Base-by-base conservation (phyloP, 2,113 vertebrate genomes). In the Agelaius tricolor region DNA sequence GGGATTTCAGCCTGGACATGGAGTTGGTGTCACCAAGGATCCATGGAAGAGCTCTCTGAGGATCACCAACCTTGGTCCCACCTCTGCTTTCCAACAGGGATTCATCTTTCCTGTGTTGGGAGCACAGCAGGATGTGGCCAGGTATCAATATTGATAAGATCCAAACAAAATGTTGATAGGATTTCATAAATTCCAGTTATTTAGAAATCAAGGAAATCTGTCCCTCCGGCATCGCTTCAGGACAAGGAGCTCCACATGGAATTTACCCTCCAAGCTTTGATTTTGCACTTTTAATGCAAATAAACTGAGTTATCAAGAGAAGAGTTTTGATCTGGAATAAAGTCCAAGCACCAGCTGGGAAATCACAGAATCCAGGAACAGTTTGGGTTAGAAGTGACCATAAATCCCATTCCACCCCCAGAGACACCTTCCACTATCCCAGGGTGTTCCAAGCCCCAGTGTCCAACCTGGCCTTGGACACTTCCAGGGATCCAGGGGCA, bases 151-250 rank as follows among this genome's bases (percentile, higher is more conserved):
- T 1, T 10, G 35, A 0, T 11, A 37, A 51, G 49, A 35, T 9
- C 15, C 84, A 76, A 43, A 79, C 5, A 9, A 49, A 66, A 33
- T 33, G 23, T 4, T 27, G 24, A 0, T 24, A 54, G 47, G 51
- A 13, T 1, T 1, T 30, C 37, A 46, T 5, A 28, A 74, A 33
- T 35, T 46, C 3, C 13, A 8, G 16, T 17, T n/a, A 27, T 16
- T n/a, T 14, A 27, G 7, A 57, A 65, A 94, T 22, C 44, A 57
- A 21, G 67, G 52, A 47, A 63, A 24, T 30, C 24, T 20, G 12
- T 13, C 15, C 22, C 13, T 37, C 51, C 1, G 1, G 31, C 7
- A 37, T 6, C 0, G 0, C 41, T 65, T 27, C 13, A 30, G 13
- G 35, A 9, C 41, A 28, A 35, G 20, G 33, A 65, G 43, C 4